These are phyloP conservation scores for Paracyclopina nana DNA, from an alignment of 1,140 invertebrate species.

Conservation along the genomic window DNA sequence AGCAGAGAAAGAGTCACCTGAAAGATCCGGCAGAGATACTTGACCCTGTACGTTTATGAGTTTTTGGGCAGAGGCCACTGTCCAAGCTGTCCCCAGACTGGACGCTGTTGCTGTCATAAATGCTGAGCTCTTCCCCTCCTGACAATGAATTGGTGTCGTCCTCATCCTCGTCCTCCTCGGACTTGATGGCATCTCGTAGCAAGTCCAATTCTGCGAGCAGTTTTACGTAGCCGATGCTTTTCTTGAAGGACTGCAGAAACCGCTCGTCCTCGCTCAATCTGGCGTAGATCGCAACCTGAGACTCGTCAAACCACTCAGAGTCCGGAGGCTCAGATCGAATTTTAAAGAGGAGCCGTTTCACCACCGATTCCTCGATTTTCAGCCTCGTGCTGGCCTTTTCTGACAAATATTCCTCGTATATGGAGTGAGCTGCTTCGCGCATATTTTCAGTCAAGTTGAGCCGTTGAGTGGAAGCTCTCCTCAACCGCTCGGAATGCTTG, in stretches of 20 bases:
- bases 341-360: constrained; percentile 39
- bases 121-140: background rate
- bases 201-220: constrained; percentile 53
- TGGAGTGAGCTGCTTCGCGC: constrained; percentile 47
- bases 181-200: constrained; percentile 31
- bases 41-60: too few relatives aligned
- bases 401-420: constrained; percentile 59
- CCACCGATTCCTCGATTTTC: constrained; percentile 39
- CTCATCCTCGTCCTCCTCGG: constrained; percentile 1
- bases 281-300: background rate
- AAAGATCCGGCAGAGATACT: too few relatives aligned
- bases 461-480: too few relatives aligned
- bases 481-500: too few relatives aligned
- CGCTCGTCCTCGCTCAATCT: constrained; percentile 33
- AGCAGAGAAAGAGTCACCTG: too few relatives aligned
- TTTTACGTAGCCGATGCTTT: constrained; percentile 43
- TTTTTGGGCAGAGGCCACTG: too few relatives aligned
- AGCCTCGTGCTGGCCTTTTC: constrained; percentile 42
- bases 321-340: constrained; percentile 33
- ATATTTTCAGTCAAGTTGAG: constrained; percentile 12
- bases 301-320: constrained; percentile 63
- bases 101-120: constrained; percentile 3
- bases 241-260: constrained; percentile 47
- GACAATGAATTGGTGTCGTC: too few relatives aligned
- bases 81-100: background rate